Base-by-base conservation (phyloP, 2,797 vertebrate genomes). In the Ispidina picta region DNA sequence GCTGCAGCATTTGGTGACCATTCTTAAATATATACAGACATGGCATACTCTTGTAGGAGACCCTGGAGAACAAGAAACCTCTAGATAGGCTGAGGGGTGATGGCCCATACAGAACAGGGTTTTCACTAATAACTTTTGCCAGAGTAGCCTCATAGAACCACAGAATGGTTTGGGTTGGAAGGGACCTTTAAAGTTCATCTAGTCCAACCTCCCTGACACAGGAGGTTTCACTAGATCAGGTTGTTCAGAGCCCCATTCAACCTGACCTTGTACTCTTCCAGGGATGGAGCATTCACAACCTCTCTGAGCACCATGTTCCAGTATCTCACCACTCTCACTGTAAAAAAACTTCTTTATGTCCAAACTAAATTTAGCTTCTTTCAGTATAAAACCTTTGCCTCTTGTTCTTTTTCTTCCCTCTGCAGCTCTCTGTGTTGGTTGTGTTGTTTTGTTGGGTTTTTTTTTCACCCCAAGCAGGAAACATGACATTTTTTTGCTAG, bases 231-330 rank as follows among this genome's bases (percentile, higher is more conserved):
- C 37, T n/a, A 5, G 19, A 39, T 1, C 21, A n/a, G 11, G 31
- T 16, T 68, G 17, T 25, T 56, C 58, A 52, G 2, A 41, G 17
- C 15, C 29, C 10, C 0, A 0, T 71, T 10, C 37, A 52, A 0
- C 33, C 28, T 56, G 37, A 1, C 25, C 46, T 68, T 52, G n/a
- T 55, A 28, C 8, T 15, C 1, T 80, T 63, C n/a, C 26, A 63
- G 2, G 4, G 44, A 39, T 23, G 11, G 7, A 7, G 2, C 52
- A 63, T 1, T 26, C 21, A 43, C 33, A 77, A 1, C 6, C 44
- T 73, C 31, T 56, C 25, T 35, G 37, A 10, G 6, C 8, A 88
- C 18, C 13, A 10, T 44, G 10, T 49, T 33, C 28, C 20, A 22
- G 15, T 28, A n/a, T 3, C 37, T 86, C 14, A 37, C 6, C 20